A percentile compares a stretch with the other conserved stretches of the same genome.
These are phyloP conservation scores for Porphyrio hochstetteri DNA, from an alignment of 2,113 vertebrate species.

Conservation along the genomic window DNA sequence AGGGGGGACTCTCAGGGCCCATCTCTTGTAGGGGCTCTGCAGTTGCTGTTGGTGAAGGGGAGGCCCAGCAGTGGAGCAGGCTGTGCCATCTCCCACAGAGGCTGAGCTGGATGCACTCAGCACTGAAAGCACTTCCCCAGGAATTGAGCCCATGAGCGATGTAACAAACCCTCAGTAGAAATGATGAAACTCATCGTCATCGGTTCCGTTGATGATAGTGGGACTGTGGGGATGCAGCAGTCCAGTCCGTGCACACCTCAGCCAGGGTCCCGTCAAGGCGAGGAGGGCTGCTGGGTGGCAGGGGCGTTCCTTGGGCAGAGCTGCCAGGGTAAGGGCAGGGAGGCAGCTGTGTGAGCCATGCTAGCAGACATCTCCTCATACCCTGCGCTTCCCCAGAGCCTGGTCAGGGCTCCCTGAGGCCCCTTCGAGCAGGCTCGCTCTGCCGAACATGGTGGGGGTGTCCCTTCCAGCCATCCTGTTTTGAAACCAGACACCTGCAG, in stretches of 20 bases:
- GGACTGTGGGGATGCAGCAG: accelerated
- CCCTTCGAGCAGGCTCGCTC: not conserved
- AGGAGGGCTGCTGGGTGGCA: too few species aligned
- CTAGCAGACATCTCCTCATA: accelerated
- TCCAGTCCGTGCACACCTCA: not conserved
- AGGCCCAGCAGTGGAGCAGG: accelerated
- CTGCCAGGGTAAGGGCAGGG: not conserved
- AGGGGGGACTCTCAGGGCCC: not conserved
- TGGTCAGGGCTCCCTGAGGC: not conserved
- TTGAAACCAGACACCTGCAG: too few species aligned
- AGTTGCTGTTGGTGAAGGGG: not conserved
- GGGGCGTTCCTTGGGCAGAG: not conserved
- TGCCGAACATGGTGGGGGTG: not conserved
- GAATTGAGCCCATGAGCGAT: not conserved
- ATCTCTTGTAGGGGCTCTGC: not conserved
- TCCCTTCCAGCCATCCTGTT: not conserved
- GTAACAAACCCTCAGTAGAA: not conserved
- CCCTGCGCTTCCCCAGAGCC: accelerated
- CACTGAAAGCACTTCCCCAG: not conserved
- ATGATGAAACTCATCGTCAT: accelerated
- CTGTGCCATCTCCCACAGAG: accelerated
- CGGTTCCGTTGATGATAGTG: accelerated
- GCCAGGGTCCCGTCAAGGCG: too few species aligned
- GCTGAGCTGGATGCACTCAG: not conserved
- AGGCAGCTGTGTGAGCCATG: accelerated